Base-by-base conservation (phyloP, 2,888 invertebrate species). In the Liopterus haemorrhoidalis region DNA sequence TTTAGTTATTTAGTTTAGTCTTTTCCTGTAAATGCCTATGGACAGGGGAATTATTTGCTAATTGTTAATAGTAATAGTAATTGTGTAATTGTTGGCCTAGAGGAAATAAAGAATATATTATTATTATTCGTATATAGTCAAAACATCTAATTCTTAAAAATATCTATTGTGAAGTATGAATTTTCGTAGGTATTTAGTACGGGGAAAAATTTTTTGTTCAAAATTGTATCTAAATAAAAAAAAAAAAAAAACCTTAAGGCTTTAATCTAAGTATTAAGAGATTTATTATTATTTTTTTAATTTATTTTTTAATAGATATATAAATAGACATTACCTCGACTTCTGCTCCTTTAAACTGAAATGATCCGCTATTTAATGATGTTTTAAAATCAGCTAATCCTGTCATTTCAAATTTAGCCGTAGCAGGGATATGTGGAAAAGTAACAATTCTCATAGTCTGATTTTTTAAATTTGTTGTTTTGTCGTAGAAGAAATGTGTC, bases 351-450 rank as follows among this genome's bases (percentile, higher is more conserved):
- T 70, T 68, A 50, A 74, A 71, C 49, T 64, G 65, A 8, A 46
- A 27, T 16, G 47, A 12, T 18, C 41, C 51, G 6, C 48, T 47
- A 4, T 49, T 50, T 9, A 32, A 33, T 1, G 41, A 40, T 30
- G 59, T 39, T 3, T 54, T 44, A 5, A 59, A 55, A 14, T 38
- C 41, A 20, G 45, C 60, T 50, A 5, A 53, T 54, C 1, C 49
- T 53, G 15, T 59, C 63, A n/a, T 25, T 46, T 11, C 36, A 21
- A 46, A 50, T 53, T 48, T 50, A 24, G 44, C 49, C 31, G 69
- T 70, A 5, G 82, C 82, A 1, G 85, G 85, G 9, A 81, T 72
- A 57, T 85, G 84, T 25, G 79, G 74, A 50, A 83, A 74, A 41
- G 80, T 75, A 1, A 78, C 81, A 1, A 82, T 75, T 56, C 75